phyloP scores from a whole-genome alignment of 2,888 invertebrate genomes.

The Agrotis exclamationis region DNA sequence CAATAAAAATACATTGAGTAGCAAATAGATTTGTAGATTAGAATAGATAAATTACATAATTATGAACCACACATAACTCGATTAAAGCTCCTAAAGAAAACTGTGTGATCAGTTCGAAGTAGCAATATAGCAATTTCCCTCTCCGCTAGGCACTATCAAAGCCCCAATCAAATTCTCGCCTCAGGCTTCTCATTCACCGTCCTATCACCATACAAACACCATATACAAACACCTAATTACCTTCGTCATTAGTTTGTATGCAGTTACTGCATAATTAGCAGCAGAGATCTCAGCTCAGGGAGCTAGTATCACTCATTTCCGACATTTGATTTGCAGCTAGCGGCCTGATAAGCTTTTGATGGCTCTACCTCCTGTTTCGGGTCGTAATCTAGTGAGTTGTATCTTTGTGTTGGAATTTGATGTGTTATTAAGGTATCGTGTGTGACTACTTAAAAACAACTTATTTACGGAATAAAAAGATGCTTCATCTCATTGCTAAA shows the following conservation, averaged over 20 bases:
- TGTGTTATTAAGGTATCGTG: not conserved
- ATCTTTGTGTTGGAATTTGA: constrained; percentile 13
- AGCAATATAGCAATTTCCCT: not conserved
- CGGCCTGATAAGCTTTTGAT: constrained; percentile 49
- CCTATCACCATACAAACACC: not conserved
- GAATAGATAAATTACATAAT: too few relatives aligned
- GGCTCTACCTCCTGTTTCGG: constrained; percentile 15
- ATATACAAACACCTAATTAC: constrained; percentile 35
- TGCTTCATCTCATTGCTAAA: too few relatives aligned
- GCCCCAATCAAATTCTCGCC: not conserved
- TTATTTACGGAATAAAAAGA: too few relatives aligned
- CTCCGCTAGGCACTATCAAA: not conserved
- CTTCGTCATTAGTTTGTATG: constrained; percentile 40
- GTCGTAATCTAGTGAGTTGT: constrained; percentile 15
- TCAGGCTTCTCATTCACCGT: constrained; percentile 7
- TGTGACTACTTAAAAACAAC: not conserved
- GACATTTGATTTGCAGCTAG: constrained; percentile 52
- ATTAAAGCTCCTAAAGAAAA: too few relatives aligned
- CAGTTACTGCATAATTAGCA: constrained; percentile 45
- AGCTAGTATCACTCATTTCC: constrained; percentile 54
- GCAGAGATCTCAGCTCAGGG: constrained; percentile 27
- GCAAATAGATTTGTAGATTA: too few relatives aligned
- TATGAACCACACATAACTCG: too few relatives aligned
- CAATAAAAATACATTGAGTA: too few relatives aligned
- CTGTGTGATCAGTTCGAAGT: not conserved